A percentile compares a stretch with the other conserved stretches of the same genome.
phyloP scores from a whole-genome alignment of 2,888 invertebrate species.

The Hypomecis punctinalis region DNA sequence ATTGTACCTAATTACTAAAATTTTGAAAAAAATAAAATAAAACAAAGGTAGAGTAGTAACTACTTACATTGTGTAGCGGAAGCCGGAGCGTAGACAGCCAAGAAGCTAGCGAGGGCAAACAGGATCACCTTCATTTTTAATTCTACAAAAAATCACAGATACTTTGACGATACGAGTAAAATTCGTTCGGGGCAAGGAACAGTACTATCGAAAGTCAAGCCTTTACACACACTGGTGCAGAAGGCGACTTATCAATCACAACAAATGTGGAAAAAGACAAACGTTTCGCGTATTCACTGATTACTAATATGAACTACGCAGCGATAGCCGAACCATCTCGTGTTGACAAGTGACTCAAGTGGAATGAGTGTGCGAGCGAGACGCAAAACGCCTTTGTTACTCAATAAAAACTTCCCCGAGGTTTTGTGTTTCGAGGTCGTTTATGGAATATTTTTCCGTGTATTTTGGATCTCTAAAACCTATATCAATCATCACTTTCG shows the following conservation, averaged over 20 bases:
- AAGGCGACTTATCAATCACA: conserved; percentile 87
- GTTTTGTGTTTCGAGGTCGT: conserved; percentile 77
- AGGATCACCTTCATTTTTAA: conserved; percentile 85
- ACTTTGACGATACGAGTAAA: conserved; percentile 70
- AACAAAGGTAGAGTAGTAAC: conserved; percentile 34
- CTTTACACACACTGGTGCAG: conserved; percentile 97
- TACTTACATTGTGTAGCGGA: conserved; percentile 89
- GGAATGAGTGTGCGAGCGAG: conserved; percentile 70
- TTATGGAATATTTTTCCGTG: conserved; percentile 55
- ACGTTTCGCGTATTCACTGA: conserved; percentile 54
- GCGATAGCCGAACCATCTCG: conserved; percentile 74
- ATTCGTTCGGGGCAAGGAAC: conserved; percentile 49
- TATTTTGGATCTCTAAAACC: conserved; percentile 30
- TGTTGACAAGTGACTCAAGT: conserved; percentile 68
- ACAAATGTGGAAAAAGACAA: conserved; percentile 63
- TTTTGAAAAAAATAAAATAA: background rate
- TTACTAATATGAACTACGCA: conserved; percentile 77
- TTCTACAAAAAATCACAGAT: conserved; percentile 78
- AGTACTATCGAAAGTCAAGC: conserved; percentile 80
- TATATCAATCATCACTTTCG: conserved; percentile 6
- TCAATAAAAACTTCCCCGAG: conserved; percentile 63
- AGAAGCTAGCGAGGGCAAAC: conserved; percentile 75
- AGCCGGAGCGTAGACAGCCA: conserved; percentile 79
- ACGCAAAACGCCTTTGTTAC: conserved; percentile 53
- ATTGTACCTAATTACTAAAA: background rate